These are phyloP conservation scores for Scrobipalpa costella DNA, from an alignment of 2,888 invertebrate genomes.

Conservation along the genomic window DNA sequence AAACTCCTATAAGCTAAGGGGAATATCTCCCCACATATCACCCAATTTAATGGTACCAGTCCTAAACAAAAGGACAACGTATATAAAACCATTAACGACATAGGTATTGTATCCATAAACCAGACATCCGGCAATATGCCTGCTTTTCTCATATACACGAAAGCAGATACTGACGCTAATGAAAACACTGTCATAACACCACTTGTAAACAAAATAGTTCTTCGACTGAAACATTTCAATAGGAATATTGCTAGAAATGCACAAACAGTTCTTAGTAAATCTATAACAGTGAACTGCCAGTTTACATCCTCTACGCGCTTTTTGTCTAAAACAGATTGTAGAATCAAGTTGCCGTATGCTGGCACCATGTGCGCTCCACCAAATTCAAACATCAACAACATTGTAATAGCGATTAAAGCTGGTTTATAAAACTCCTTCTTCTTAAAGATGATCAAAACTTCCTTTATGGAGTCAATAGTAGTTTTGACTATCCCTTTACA, in stretches of 20 bases:
- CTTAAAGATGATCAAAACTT: conserved; percentile 65
- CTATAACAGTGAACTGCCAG: conserved; percentile 84
- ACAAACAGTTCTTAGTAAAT: conserved; percentile 82
- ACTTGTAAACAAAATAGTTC: conserved; percentile 69
- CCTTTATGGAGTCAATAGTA: conserved; percentile 52
- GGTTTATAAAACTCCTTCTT: conserved; percentile 75
- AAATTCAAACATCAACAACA: conserved; percentile 74
- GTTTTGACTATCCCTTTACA: conserved; percentile 54
- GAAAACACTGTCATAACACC: conserved; percentile 68
- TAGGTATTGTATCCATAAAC: conserved; percentile 62
- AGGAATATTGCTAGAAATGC: conserved; percentile 80
- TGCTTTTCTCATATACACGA: conserved; percentile 65
- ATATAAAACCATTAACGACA: conserved; percentile 67
- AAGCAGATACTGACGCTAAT: conserved; percentile 60
- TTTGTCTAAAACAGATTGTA: conserved; percentile 66
- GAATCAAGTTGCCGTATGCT: conserved; percentile 70
- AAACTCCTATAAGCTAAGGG: conserved; percentile 73
- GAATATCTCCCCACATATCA: conserved; percentile 75
- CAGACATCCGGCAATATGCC: conserved; percentile 55
- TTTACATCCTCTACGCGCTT: conserved; percentile 60
- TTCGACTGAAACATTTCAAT: conserved; percentile 63
- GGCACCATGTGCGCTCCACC: conserved; percentile 75
- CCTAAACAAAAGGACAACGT: conserved; percentile 72
- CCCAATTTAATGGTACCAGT: conserved; percentile 72
- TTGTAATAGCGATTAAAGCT: conserved; percentile 70